Evolutionary conservation across 2,113 vertebrate species (phyloP), one percentile per base, ranked within the genome.

Genomic region (Phaethon lepturus): DNA sequence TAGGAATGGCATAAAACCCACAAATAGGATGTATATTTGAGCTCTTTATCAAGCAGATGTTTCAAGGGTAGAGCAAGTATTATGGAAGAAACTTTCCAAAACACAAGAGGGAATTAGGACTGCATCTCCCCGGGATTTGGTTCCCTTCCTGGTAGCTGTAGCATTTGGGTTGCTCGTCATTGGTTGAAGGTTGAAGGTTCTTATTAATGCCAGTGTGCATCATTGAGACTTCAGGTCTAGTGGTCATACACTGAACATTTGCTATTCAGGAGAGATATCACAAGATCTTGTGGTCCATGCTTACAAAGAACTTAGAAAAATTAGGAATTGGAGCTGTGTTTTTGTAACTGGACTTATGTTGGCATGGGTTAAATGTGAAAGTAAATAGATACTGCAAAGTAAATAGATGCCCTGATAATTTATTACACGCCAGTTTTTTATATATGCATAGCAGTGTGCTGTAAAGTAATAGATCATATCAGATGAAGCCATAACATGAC

Each of bases 381-480:
- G 56, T 67, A 84, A 86, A 71, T 23, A 88, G n/a, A 63, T 22
- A 60, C 56, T 83, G 79, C 67, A 40, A 73, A 92, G 50, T 29
- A 93, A 94, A 90, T 15, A 81, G 92, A 96, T 63, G 60, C 35
- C 89, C 67, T 42, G 60, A 76, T 96, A 94, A 97, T 95, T 96
- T 96, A 96, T 80, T 95, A 50, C 72, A 78, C 91, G 80, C 40
- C 66, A 53, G 47, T 88, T 76, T 62, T 60, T 78, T 95, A 53
- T 60, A 62, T 33, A 73, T 87, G 47, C 71, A 72, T 80, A 93
- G 79, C 55, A 67, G 42, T 19, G 28, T 67, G 85, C 86, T 95
- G 69, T 67, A 95, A 94, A 97, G 76, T 52, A 67, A 96, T 96
- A 97, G 93, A 88, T 98, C 93, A 95, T 90, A 67, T 75, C 91